Conservation (phyloP, 2,888 invertebrate species). For the Parasteatoda lunata region DNA sequence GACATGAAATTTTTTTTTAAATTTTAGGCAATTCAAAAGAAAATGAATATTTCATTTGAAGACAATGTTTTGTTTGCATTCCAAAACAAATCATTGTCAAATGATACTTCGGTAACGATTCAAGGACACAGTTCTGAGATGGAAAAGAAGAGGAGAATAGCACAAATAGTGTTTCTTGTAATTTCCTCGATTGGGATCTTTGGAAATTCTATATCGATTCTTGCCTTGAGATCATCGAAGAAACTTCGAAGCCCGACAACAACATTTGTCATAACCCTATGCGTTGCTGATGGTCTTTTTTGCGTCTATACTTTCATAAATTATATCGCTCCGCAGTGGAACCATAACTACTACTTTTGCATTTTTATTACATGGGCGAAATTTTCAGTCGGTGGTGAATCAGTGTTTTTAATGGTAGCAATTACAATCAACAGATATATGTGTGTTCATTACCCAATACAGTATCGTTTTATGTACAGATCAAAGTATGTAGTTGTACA, state of each 20-base stretch:
- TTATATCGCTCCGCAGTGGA: constrained; percentile 84
- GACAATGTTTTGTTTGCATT: too few relatives aligned
- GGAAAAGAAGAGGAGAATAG: too few relatives aligned
- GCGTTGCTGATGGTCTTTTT: constrained; percentile 89
- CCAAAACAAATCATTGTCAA: too few relatives aligned
- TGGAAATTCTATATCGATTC: constrained; percentile 87
- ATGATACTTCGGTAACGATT: too few relatives aligned
- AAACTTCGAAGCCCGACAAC: constrained; percentile 89
- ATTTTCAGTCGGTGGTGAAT: constrained; percentile 91
- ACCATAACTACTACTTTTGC: constrained; percentile 84
- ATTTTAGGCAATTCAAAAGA: too few relatives aligned
- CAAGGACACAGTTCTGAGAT: too few relatives aligned
- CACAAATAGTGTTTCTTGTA: too few relatives aligned
- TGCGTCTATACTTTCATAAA: constrained; percentile 83
- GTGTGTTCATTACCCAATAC: constrained; percentile 51
- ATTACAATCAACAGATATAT: constrained; percentile 89
- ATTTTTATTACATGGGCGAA: constrained; percentile 90
- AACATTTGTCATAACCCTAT: constrained; percentile 88
- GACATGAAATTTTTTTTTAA: too few relatives aligned
- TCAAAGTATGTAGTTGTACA: constrained; percentile 82
- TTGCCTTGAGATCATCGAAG: constrained; percentile 86
- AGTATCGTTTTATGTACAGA: constrained; percentile 78
- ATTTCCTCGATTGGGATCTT: constrained; percentile 78
- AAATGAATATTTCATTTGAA: too few relatives aligned
- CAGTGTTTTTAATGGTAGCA: constrained; percentile 90